Percentiles rank a stretch among this genome's conserved stretches.
Conservation (phyloP, 2,113 vertebrate species). For the Anguilla japonica region DNA sequence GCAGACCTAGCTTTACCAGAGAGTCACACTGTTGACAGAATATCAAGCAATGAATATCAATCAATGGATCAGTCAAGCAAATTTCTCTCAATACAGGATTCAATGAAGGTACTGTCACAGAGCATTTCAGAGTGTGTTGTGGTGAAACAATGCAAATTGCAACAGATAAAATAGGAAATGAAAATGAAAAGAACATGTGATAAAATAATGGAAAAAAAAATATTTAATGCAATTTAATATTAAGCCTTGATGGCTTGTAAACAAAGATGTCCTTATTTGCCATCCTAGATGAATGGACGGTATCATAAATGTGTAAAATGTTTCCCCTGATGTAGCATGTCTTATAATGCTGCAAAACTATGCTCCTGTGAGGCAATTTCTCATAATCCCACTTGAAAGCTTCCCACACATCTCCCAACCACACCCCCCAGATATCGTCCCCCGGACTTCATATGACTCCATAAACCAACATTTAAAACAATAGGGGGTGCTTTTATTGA, state of each 20-base stretch:
- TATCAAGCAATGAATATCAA: not conserved
- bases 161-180: not conserved
- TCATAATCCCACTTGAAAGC: too few species aligned
- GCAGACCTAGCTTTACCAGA: not conserved
- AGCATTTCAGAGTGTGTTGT: not conserved
- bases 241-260: too few species aligned
- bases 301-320: not conserved
- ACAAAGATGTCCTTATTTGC: not conserved
- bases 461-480: conserved; percentile 3
- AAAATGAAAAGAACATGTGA: not conserved
- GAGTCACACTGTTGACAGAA: not conserved
- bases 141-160: not conserved
- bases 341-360: not conserved
- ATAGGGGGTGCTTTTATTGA: not conserved
- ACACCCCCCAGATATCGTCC: not conserved
- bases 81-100: not conserved
- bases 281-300: not conserved
- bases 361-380: not conserved
- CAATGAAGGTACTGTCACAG: not conserved
- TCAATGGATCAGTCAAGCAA: not conserved
- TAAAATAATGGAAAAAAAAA: not conserved
- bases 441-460: not conserved
- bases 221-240: not conserved
- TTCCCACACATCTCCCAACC: not conserved
- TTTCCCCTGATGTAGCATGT: too few species aligned